phyloP scores from a whole-genome alignment of 2,113 vertebrate species.

The Lampris incognitus region DNA sequence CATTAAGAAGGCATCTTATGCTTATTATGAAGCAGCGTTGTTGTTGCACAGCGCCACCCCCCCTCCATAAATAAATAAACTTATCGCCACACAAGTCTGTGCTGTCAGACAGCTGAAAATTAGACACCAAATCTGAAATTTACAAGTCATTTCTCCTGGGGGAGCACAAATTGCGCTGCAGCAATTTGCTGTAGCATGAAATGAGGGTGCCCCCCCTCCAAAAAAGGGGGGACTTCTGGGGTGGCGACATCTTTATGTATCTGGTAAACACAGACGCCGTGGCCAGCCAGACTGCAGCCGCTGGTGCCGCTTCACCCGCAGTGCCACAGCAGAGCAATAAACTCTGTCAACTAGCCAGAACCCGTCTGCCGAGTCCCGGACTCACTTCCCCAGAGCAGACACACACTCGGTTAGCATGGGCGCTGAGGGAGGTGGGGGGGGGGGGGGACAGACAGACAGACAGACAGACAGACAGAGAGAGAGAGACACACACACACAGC shows the following conservation, averaged over 20 bases:
- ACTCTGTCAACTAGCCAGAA: constrained; percentile 19
- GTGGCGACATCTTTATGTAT: constrained; percentile 16
- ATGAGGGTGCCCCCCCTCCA: not conserved
- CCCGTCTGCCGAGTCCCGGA: constrained; percentile 34
- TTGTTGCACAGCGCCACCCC: constrained; percentile 1
- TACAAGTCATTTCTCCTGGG: not conserved
- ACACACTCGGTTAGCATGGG: not conserved
- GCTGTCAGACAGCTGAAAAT: constrained; percentile 14
- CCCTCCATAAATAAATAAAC: no score
- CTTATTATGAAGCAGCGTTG: constrained; percentile 26
- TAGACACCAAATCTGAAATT: not conserved
- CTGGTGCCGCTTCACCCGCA: constrained; percentile 28
- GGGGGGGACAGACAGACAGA: not conserved
- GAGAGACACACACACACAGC: no score
- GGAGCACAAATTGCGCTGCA: not conserved
- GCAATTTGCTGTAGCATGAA: constrained; percentile 31
- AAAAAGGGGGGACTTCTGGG: constrained; percentile 28
- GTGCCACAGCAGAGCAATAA: constrained; percentile 25
- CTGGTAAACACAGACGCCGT: constrained; percentile 52
- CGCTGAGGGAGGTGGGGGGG: constrained; percentile 10
- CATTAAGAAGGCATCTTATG: constrained; percentile 27
- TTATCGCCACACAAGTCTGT: not conserved
- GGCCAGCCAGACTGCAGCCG: constrained; percentile 28
- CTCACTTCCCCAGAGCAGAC: constrained; percentile 36
- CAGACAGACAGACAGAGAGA: no score